Percentiles rank a stretch among this genome's conserved stretches.
phyloP scores from a whole-genome alignment of 2,797 vertebrate genomes.

The Clarias laeviceps region DNA sequence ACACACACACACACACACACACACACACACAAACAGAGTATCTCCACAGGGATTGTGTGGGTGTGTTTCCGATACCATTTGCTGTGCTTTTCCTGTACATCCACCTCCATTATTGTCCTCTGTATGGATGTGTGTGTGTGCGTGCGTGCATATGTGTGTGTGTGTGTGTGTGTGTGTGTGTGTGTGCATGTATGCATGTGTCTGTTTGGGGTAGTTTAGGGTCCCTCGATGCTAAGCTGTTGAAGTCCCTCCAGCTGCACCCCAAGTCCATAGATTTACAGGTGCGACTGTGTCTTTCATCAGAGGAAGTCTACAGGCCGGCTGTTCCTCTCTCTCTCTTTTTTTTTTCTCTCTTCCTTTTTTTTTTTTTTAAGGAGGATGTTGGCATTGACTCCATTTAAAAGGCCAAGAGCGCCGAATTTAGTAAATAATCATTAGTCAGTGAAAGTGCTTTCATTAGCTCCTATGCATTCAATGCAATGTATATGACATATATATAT shows the following conservation, averaged over 20 bases:
- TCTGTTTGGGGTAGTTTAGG: slow-evolving; percentile 58
- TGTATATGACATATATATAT: too few relatives aligned
- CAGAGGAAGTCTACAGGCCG: slow-evolving; percentile 78
- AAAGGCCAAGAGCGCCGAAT: neutral
- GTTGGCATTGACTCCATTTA: slow-evolving; percentile 55
- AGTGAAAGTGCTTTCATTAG: slow-evolving; percentile 23
- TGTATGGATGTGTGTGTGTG: slow-evolving; percentile 36
- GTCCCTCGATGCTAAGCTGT: slow-evolving; percentile 65
- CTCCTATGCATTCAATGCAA: too few relatives aligned
- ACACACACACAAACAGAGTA: slow-evolving; percentile 17
- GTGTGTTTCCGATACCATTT: slow-evolving; percentile 46
- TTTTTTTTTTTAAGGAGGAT: slow-evolving; percentile 20
- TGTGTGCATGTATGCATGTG: slow-evolving; percentile 29
- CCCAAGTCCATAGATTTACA: slow-evolving; percentile 79
- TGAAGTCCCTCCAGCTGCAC: slow-evolving; percentile 77
- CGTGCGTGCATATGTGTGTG: slow-evolving; percentile 26
- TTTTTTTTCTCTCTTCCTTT: slow-evolving; percentile 38
- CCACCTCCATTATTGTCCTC: slow-evolving; percentile 40
- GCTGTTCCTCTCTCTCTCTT: slow-evolving; percentile 55
- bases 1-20: slow-evolving; percentile 34
- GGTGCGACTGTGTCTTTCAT: slow-evolving; percentile 84
- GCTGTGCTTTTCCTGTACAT: slow-evolving; percentile 42
- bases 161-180: slow-evolving; percentile 28
- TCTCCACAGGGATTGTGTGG: slow-evolving; percentile 38
- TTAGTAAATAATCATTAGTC: neutral